Conservation (phyloP, 2,113 vertebrate genomes). For the Rhagologus leucostigma region DNA sequence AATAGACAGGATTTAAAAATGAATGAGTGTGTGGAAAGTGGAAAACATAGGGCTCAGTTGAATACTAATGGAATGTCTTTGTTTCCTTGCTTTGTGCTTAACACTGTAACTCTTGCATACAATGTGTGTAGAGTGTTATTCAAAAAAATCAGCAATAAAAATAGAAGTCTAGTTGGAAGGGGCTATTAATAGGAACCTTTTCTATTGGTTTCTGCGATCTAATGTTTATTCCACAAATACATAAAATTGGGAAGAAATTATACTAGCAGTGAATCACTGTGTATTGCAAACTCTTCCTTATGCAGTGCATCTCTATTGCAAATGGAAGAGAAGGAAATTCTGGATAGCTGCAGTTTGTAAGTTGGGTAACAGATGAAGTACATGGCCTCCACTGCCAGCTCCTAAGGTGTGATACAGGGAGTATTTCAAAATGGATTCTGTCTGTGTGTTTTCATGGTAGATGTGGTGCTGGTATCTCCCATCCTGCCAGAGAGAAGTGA, state of each 20-base stretch:
- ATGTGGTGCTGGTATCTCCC: background rate
- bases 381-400: background rate
- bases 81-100: background rate
- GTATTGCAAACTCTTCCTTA: background rate
- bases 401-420: background rate
- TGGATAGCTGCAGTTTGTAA: background rate
- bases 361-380: background rate
- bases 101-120: background rate
- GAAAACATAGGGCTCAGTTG: background rate
- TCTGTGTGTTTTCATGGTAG: background rate
- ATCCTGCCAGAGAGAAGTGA: background rate
- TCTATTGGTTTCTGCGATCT: background rate
- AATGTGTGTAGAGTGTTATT: background rate
- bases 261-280: background rate
- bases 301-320: background rate
- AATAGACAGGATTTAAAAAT: background rate
- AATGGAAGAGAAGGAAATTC: background rate
- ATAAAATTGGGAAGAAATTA: background rate
- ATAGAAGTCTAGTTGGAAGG: background rate
- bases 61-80: background rate
- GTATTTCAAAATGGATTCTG: background rate
- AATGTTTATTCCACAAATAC: background rate
- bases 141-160: background rate
- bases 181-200: background rate
- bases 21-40: background rate